Evolutionary conservation across 2,888 invertebrate species (phyloP).

Genomic region (Polydrusus tereticollis): DNA sequence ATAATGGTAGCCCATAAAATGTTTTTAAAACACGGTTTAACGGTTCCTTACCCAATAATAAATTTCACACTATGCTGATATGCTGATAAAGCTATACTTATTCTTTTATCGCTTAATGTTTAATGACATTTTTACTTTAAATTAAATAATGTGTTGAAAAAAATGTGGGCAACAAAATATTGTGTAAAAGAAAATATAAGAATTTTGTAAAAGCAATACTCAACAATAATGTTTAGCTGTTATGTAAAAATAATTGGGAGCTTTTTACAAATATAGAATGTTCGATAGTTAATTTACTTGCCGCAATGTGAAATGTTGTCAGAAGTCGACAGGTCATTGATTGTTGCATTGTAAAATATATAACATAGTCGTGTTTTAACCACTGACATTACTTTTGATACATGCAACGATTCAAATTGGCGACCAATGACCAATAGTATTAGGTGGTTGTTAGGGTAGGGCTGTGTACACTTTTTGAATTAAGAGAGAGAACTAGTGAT

Average conservation of each 20-base stretch:
- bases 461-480: too few relatives aligned
- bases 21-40: not conserved
- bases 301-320: not conserved
- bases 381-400: too few relatives aligned
- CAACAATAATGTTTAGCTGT: not conserved
- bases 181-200: not conserved
- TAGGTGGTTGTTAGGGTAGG: too few relatives aligned
- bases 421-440: too few relatives aligned
- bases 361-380: too few relatives aligned
- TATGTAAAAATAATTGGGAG: not conserved
- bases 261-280: not conserved
- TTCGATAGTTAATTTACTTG: not conserved
- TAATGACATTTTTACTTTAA: not conserved
- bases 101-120: not conserved
- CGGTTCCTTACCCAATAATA: not conserved
- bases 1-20: not conserved
- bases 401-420: too few relatives aligned
- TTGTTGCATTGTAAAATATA: too few relatives aligned
- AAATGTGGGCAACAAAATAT: not conserved
- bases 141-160: not conserved
- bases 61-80: conserved; percentile 2
- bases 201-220: not conserved
- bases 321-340: not conserved
- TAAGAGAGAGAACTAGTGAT: too few relatives aligned
- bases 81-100: not conserved